Evolutionary conservation across 2,797 vertebrate species (phyloP), one percentile per base, ranked within the genome.

Genomic region (Hipposideros larvatus): DNA sequence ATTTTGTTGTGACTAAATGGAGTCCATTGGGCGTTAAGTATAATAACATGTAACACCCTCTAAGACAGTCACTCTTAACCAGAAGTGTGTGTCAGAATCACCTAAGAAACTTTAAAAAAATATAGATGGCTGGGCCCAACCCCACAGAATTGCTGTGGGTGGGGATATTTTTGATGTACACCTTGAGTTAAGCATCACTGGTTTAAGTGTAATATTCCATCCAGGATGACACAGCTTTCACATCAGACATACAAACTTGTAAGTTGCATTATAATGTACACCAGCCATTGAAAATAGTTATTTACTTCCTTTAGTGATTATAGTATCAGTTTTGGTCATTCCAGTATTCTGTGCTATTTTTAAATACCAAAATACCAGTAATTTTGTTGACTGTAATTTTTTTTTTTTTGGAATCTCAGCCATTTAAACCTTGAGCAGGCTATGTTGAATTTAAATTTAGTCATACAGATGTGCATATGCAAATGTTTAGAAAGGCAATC

Each of bases 321-420:
- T 75, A 34, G 15, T 88, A 71, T 66, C 79, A 55, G 57, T 87
- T 89, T 96, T 70, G 43, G 34, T 91, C 86, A 68, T 86, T 91
- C 51, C 21, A 37, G 0, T 89, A n/a, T 88, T 83, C 63, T 83
- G 10, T 79, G 68, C 34, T 83, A 68, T 80, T 93, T 95, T 94
- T 68, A 93, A 86, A 82, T 92, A 28, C 15, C 85, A 74, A 83
- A 90, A 87, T 95, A 82, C 10, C 51, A 94, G 55, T 87, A 82
- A 66, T 96, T 94, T 82, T 89, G 83, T 87, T 68, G 41, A 87
- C 63, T 46, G 51, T 89, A 80, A 66, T 43, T 88, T 87, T 8
- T 41, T 91, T 74, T 88, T 92, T 91, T 94, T 86, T 19, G 92
- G 92, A 86, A 92, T 75, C 37, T 87, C n/a, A 57, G 0, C 79